Evolutionary conservation across 2,113 vertebrate species (phyloP).

Genomic region (Vulpes vulpes): DNA sequence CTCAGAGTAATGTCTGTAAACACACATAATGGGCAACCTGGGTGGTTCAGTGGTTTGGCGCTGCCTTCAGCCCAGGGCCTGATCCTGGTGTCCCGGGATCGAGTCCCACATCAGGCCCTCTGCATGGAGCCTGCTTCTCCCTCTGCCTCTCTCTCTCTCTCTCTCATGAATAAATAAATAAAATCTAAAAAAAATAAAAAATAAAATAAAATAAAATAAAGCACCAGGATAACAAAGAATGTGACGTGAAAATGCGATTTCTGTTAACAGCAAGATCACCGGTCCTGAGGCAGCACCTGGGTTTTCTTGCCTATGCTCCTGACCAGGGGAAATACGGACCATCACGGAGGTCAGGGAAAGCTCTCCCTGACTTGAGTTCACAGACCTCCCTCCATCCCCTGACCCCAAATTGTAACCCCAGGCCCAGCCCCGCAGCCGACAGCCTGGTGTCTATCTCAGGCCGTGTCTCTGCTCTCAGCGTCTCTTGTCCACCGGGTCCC

Average conservation of each 20-base stretch:
- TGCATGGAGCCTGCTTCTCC: too few species aligned
- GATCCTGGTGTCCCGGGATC: too few species aligned
- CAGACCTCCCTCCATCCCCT: neutral
- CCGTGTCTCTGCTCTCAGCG: neutral
- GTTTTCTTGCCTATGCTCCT: neutral
- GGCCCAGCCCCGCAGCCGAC: too few species aligned
- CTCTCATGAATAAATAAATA: too few species aligned
- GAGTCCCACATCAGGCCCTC: too few species aligned
- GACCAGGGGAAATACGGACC: neutral
- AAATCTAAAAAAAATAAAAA: too few species aligned
- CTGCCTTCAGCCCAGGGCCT: too few species aligned
- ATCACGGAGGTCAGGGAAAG: rapidly evolving
- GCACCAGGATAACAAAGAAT: neutral
- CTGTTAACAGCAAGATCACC: rapidly evolving
- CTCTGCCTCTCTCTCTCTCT: too few species aligned
- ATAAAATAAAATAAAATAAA: neutral
- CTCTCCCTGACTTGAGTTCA: neutral
- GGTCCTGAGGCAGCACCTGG: neutral
- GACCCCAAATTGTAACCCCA: rapidly evolving
- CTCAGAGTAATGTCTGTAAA: neutral
- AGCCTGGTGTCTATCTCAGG: neutral
- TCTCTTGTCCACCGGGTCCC: neutral
- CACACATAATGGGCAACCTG: neutral
- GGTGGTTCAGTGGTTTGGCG: too few species aligned
- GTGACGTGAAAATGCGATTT: neutral